Evolutionary conservation across 2,113 vertebrate genomes (phyloP), one percentile per base, ranked within the genome.

Genomic region (Cricetomys ansorgei): DNA sequence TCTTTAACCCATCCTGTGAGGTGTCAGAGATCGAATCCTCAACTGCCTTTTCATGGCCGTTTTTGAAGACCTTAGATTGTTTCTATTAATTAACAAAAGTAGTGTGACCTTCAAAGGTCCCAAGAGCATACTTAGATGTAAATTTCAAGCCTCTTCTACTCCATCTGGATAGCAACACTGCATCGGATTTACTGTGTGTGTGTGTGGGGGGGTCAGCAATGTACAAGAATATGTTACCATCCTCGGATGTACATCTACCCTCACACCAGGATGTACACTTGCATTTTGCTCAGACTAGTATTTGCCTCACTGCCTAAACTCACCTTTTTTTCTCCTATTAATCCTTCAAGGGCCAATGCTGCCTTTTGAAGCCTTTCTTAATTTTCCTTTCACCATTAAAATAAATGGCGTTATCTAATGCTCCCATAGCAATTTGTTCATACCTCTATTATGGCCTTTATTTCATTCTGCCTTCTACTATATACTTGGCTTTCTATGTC

Each of bases 361-460:
- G 29, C 43, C 86, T 80, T 81, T 85, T 85, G 53, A 86, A 94
- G 80, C 40, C 91, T 95, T 85, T 88, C 62, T 77, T 79, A 92
- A 95, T 87, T 92, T 81, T 94, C 77, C 67, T 88, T 95, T 64
- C 72, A 69, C 88, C 89, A 91, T 95, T 95, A 95, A 95, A 98
- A 92, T 81, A 94, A 95, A 96, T 92, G 62, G 48, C 88, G 55
- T 94, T 76, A 93, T 94, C 79, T 95, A 88, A n/a, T 65, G 87
- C 40, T 93, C 87, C 89, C 31, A 19, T 12, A 69, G 92, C n/a
- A 89, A 95, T 93, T 87, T 93, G 34, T 91, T 91, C 94, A 80
- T 64, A 70, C 62, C 77, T 57, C 81, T 88, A 43, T 95, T 95
- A 91, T 57, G 86, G 40, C 76, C 81, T 88, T 79, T 94, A 89